These are phyloP conservation scores for Cololabis saira DNA, from an alignment of 2,113 vertebrate species.

Conservation along the genomic window DNA sequence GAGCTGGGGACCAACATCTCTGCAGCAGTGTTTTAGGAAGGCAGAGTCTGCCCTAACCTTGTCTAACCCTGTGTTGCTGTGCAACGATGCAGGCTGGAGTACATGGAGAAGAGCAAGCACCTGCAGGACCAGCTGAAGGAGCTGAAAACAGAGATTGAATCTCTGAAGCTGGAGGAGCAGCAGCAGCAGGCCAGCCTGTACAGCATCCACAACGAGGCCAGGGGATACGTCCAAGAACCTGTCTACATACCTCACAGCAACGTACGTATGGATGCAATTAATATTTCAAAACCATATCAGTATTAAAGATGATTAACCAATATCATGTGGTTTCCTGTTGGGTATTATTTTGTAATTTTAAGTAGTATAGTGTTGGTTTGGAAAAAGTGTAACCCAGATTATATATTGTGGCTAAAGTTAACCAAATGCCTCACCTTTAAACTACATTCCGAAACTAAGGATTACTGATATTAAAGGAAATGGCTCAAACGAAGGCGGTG, in stretches of 20 bases:
- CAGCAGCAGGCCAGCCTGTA: conserved; percentile 84
- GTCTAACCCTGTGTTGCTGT: neutral
- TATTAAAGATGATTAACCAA: neutral
- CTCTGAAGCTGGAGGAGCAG: conserved; percentile 90
- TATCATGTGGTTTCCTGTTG: too few species aligned
- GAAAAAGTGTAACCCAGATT: too few species aligned
- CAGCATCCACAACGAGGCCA: conserved; percentile 59
- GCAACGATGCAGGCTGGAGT: conserved; percentile 82
- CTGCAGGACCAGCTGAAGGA: conserved; percentile 92
- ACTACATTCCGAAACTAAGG: too few species aligned
- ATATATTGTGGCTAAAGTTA: too few species aligned
- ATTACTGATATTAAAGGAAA: too few species aligned
- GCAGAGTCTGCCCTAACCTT: neutral
- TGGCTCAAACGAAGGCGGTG: too few species aligned
- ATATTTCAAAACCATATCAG: neutral
- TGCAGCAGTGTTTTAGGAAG: neutral
- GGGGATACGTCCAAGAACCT: conserved; percentile 76
- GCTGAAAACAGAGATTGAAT: conserved; percentile 90
- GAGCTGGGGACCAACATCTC: conserved; percentile 3
- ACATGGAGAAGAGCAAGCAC: conserved; percentile 92
- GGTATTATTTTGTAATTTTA: too few species aligned
- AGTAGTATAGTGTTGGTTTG: too few species aligned
- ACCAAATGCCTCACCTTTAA: too few species aligned
- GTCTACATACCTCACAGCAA: conserved; percentile 83
- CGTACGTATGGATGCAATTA: conserved; percentile 46